Conservation (phyloP, 2,888 invertebrate genomes). For the Sepioteuthis lessoniana region DNA sequence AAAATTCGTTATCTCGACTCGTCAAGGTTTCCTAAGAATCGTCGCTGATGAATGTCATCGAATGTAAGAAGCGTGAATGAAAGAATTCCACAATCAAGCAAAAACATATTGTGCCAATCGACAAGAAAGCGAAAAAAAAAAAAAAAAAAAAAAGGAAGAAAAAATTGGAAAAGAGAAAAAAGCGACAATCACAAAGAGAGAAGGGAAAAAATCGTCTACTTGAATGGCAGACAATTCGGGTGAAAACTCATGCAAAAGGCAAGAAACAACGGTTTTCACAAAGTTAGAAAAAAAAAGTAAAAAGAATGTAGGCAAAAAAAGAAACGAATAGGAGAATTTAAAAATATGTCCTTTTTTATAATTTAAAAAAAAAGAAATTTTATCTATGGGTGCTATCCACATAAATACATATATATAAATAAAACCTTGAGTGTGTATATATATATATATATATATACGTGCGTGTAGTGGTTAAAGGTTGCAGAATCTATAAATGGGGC, state of each 20-base stretch:
- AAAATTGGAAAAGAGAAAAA: no score
- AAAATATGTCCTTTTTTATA: no score
- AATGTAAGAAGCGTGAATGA: not conserved
- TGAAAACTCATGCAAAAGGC: not conserved
- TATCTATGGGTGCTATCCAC: no score
- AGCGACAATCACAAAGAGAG: not conserved
- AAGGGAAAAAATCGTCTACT: not conserved
- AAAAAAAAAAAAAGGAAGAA: not conserved
- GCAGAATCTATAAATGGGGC: no score
- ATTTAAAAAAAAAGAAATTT: no score
- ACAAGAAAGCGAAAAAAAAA: not conserved
- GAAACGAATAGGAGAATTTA: no score
- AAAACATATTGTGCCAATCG: not conserved
- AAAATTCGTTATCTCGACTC: conserved; percentile 11
- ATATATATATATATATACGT: no score
- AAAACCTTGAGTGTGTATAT: no score
- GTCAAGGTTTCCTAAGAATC: conserved; percentile 20
- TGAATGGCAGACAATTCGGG: not conserved
- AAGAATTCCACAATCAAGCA: not conserved
- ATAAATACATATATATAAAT: no score
- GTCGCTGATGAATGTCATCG: not conserved
- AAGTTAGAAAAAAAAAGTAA: no score
- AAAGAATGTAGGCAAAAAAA: no score
- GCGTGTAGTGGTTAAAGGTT: no score
- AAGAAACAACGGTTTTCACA: not conserved